Base-by-base conservation (phyloP, 2,888 invertebrate species). In the Perithous albicinctus region DNA sequence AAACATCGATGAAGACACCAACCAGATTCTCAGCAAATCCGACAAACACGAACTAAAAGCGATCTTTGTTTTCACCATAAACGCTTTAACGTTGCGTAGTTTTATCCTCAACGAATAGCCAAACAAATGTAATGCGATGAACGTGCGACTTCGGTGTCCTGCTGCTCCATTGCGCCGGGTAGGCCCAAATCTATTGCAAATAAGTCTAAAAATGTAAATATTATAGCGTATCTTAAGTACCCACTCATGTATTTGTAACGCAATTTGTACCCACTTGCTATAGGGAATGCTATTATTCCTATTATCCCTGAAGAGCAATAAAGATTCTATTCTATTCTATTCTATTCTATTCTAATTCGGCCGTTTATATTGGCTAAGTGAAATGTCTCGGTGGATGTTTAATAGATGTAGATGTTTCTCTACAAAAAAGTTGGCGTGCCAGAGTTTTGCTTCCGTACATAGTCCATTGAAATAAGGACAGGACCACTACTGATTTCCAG, bases 21-120 rank as follows among this genome's bases (percentile, higher is more conserved):
- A 48, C 18, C 26, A 54, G n/a, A 18, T 41, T 35, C 12, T 69
- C 43, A 54, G 20, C n/a, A 51, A 32, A 6, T 15, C 32, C 56
- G 56, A 56, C 29, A 56, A 43, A 43, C 43, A 43, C 43, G 43
- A 4, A 15, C 43, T 43, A 43, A 43, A 43, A 43, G 43, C 43
- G 43, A 43, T 43, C 43, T 43, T 43, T 43, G 43, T 43, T 43
- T 43, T 43, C 43, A 43, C 43, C 6, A 5, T 43, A 43, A 43
- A 43, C 15, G 43, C 43, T 8, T 43, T 43, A 43, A 43, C 43
- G 15, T 43, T 43, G 15, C 43, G 43, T 15, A 43, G 43, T 43
- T 43, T 43, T 2, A 43, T 43, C 43, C 43, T 43, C 43, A 43
- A 43, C 15, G 43, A 43, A 15, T 43, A 43, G 43, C 43, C 15